Evolutionary conservation across 2,797 vertebrate species (phyloP), one percentile per base, ranked within the genome.

Genomic region (Astyanax mexicanus): DNA sequence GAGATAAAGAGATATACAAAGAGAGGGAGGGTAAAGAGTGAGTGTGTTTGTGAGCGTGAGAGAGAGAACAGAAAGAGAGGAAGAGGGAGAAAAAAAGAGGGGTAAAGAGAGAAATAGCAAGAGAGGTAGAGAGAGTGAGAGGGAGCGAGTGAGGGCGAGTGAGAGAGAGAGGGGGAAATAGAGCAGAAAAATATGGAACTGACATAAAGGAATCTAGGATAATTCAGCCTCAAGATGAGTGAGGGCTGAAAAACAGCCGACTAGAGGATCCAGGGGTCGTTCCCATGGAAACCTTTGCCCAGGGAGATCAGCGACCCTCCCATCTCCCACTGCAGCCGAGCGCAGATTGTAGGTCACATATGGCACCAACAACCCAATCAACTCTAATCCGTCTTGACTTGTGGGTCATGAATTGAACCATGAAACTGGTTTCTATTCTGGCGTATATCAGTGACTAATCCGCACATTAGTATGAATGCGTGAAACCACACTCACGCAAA

Each of bases 241-340:
- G 84, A 88, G 83, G 82, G 83, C 88, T 86, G 86, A 85, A 90
- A 82, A 91, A 88, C 89, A 91, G 90, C 89, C 90, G 87, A 92
- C 91, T 91, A 91, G 82, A 84, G 84, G 67, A 81, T 89, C 85
- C 73, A 78, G 85, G 87, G 84, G 89, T 88, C 84, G 90, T 95
- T 94, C 88, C 92, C 93, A 94, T 95, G 93, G 94, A 92, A 95
- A 95, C 94, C 88, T 78, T 69, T 77, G 84, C 89, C 88, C 84
- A 75, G 85, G 86, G 89, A 93, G 90, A 86, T 81, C 84, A 38
- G 79, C 74, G 68, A 83, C 79, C 80, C 80, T 82, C 87, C 81
- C 82, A 35, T 77, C 83, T 77, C 75, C 85, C 86, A 81, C 86
- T 86, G 83, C 37, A 54, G 83, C 62, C 78, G 74, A 84, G 88